Conservation (phyloP, 1,140 invertebrate species). For the Marisa cornuarietis region DNA sequence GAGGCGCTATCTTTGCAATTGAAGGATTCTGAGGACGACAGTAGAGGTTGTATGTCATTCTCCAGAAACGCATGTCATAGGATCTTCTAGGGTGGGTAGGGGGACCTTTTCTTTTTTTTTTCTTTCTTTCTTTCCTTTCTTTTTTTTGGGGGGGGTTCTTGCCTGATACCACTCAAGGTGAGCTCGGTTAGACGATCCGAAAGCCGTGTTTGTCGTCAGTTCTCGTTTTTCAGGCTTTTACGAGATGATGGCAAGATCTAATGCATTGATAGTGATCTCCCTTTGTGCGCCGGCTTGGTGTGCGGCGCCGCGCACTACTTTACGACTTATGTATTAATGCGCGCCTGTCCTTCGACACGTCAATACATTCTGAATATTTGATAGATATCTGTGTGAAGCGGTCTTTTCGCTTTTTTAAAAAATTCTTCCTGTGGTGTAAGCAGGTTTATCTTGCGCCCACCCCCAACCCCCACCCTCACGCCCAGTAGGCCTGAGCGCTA, state of each 20-base stretch:
- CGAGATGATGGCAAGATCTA: neutral
- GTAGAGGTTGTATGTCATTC: constrained; percentile 2
- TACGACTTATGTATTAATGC: neutral
- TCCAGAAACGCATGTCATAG: neutral
- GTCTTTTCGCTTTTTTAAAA: too few species aligned
- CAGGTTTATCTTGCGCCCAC: too few species aligned
- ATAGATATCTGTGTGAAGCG: too few species aligned
- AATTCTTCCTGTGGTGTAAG: too few species aligned
- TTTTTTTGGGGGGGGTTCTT: neutral
- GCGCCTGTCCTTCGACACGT: too few species aligned
- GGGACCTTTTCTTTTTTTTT: neutral
- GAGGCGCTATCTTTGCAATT: constrained; percentile 6
- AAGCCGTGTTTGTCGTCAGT: constrained; percentile 1
- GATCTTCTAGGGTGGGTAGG: neutral
- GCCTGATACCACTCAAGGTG: neutral
- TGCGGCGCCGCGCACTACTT: neutral
- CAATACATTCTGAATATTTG: too few species aligned
- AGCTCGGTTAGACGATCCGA: neutral
- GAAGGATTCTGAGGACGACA: neutral
- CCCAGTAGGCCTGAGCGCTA: too few species aligned
- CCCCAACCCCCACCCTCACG: too few species aligned
- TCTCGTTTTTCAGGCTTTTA: constrained; percentile 6
- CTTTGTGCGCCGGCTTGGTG: neutral
- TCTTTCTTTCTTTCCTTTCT: too few species aligned
- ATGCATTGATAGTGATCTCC: constrained; percentile 1